Conservation (phyloP, 1,140 invertebrate species). For the Philotrypesis tridentata region DNA sequence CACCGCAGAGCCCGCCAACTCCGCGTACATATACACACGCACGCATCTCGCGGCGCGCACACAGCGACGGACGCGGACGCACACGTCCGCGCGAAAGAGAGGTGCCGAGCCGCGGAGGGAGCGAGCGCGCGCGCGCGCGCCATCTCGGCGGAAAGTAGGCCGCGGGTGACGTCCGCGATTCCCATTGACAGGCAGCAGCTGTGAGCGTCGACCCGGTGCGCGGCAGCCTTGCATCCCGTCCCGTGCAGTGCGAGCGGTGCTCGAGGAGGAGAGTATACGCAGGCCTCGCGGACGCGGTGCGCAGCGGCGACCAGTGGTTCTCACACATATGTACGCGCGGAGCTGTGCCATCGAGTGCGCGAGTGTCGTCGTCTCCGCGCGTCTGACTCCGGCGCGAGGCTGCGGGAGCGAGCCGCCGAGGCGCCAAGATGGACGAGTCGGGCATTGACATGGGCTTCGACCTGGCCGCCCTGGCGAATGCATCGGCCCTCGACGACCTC, state of each 20-base stretch:
- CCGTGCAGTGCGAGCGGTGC: not conserved
- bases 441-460: constrained; percentile 84
- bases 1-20: not conserved
- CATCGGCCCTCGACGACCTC: constrained; percentile 74
- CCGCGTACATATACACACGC: not conserved
- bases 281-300: too few relatives aligned
- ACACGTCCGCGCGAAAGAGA: not conserved
- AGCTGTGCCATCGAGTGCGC: not conserved
- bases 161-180: not conserved
- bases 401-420: not conserved
- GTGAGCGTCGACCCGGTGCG: not conserved
- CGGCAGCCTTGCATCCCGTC: not conserved
- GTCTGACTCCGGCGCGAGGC: not conserved
- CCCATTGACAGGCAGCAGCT: not conserved
- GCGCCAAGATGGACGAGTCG: constrained; percentile 75
- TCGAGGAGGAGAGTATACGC: too few relatives aligned
- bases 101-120: too few relatives aligned
- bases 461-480: constrained; percentile 77
- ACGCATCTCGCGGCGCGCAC: too few relatives aligned
- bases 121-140: not conserved
- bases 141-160: not conserved
- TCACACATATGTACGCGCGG: too few relatives aligned
- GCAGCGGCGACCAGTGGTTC: too few relatives aligned
- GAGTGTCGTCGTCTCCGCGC: not conserved
- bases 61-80: too few relatives aligned